phyloP scores from a whole-genome alignment of 2,113 vertebrate species.

The Riparia riparia region DNA sequence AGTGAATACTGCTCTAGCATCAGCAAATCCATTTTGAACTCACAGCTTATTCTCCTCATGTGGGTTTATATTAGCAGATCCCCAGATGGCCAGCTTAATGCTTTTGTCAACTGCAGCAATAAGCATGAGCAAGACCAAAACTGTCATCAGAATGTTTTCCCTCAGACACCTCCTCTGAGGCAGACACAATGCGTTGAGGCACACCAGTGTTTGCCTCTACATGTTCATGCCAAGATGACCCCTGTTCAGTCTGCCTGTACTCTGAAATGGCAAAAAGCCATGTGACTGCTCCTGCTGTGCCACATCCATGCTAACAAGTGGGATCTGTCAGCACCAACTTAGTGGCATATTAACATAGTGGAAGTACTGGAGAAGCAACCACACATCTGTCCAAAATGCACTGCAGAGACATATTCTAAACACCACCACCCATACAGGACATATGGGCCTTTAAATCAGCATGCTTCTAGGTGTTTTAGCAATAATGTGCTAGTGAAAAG shows the following conservation, averaged over 20 bases:
- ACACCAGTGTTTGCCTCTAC: neutral
- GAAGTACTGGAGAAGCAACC: neutral
- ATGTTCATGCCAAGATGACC: neutral
- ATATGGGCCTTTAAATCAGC: neutral
- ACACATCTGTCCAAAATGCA: neutral
- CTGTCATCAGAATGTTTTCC: neutral
- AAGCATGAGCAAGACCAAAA: neutral
- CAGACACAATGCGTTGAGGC: neutral
- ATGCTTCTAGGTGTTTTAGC: neutral
- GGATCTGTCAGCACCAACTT: slow-evolving; percentile 2
- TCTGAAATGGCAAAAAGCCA: neutral
- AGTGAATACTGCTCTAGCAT: neutral
- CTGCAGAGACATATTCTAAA: neutral
- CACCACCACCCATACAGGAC: neutral
- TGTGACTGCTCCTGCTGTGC: neutral
- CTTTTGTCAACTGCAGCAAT: accelerated
- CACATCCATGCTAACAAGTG: neutral
- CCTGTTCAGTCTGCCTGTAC: accelerated
- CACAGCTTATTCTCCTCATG: neutral
- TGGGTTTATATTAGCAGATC: neutral
- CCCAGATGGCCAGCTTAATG: neutral
- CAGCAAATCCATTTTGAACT: neutral
- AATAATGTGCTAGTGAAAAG: neutral
- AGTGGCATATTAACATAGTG: neutral
- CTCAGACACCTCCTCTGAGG: neutral